These are phyloP conservation scores for Procavia capensis DNA, from an alignment of 2,113 vertebrate genomes.

Conservation along the genomic window DNA sequence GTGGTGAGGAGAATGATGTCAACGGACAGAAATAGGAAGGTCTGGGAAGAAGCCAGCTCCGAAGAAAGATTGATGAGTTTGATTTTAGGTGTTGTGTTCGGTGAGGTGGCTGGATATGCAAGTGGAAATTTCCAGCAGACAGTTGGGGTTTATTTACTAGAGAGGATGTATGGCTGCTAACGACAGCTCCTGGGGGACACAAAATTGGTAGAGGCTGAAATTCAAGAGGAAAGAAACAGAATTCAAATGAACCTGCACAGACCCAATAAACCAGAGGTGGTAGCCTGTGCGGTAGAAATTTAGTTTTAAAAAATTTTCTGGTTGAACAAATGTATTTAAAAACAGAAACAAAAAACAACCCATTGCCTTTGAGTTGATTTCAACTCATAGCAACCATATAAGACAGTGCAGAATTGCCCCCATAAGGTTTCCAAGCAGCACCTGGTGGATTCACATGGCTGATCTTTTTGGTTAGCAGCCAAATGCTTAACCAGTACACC, in stretches of 20 bases:
- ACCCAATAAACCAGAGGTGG: conserved; percentile 1
- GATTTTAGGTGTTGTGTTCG: conserved; percentile 64
- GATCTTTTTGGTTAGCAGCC: too few species aligned
- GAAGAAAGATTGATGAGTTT: conserved; percentile 66
- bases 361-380: too few species aligned
- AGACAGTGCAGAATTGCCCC: too few species aligned
- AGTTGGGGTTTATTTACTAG: conserved; percentile 76
- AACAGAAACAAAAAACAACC: too few species aligned
- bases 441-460: too few species aligned
- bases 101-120: conserved; percentile 40
- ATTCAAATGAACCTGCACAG: conserved; percentile 72
- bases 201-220: conserved; percentile 75
- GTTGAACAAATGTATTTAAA: conserved; percentile 39
- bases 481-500: too few species aligned
- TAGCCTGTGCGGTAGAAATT: neutral
- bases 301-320: conserved; percentile 54
- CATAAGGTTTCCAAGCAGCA: too few species aligned
- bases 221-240: conserved; percentile 76
- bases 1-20: conserved; percentile 58
- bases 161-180: conserved; percentile 69
- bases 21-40: conserved; percentile 47
- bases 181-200: conserved; percentile 70
- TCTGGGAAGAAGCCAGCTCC: conserved; percentile 64
- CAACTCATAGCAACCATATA: too few species aligned
- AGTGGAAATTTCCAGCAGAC: conserved; percentile 82